Evolutionary conservation across 2,888 invertebrate species (phyloP).

Genomic region (Crocallis elinguaria): DNA sequence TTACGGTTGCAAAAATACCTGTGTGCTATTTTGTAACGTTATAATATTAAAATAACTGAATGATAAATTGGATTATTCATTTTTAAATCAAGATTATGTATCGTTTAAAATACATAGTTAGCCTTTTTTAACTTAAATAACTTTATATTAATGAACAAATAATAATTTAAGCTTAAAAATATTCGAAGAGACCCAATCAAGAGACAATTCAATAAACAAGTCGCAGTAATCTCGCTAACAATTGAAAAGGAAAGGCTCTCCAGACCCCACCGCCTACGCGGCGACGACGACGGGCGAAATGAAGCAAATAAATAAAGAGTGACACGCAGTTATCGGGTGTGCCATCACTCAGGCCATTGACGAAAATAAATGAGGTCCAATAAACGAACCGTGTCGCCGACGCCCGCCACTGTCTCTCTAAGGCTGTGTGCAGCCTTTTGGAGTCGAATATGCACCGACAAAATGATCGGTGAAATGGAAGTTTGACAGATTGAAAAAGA

Average conservation of each 20-base stretch:
- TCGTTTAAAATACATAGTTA: too few species aligned
- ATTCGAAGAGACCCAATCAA: constrained; percentile 2
- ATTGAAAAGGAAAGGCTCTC: constrained; percentile 24
- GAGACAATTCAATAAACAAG: constrained; percentile 17
- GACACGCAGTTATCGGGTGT: constrained; percentile 16
- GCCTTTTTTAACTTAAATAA: too few species aligned
- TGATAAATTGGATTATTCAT: too few species aligned
- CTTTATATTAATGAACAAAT: too few species aligned
- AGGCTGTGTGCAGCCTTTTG: background rate
- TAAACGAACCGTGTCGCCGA: constrained; percentile 8
- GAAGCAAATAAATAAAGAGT: constrained; percentile 16
- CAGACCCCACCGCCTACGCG: background rate
- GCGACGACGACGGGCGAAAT: constrained; percentile 8
- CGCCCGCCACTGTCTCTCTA: background rate
- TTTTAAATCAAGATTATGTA: too few species aligned
- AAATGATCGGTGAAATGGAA: background rate
- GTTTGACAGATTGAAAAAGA: background rate
- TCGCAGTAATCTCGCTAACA: constrained; percentile 7
- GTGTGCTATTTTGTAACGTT: too few species aligned
- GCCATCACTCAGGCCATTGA: constrained; percentile 16
- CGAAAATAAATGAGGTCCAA: constrained; percentile 19
- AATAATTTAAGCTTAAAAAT: background rate
- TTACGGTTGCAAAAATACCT: background rate
- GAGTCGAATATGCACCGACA: background rate
- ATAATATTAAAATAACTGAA: too few species aligned